A percentile compares a stretch with the other conserved stretches of the same genome.
Conservation (phyloP, 1,140 invertebrate species). For the Drosophila ambigua region DNA sequence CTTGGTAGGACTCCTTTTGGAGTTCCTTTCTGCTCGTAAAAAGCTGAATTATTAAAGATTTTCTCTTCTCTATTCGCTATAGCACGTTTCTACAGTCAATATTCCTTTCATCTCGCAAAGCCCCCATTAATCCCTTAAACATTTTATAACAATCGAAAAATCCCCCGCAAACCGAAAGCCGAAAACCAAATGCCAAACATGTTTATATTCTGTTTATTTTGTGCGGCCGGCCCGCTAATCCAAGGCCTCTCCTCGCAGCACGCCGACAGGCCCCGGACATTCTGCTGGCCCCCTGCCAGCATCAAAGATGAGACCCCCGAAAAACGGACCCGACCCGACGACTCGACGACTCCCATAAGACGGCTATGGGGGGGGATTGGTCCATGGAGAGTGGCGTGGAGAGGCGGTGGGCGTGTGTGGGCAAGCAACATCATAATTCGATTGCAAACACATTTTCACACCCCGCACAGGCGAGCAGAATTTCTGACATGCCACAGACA, state of each 20-base stretch:
- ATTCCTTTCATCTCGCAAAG: slow-evolving; percentile 7
- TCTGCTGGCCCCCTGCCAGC: slow-evolving; percentile 56
- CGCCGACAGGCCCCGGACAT: slow-evolving; percentile 12
- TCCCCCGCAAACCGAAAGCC: slow-evolving; percentile 8
- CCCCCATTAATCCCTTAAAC: slow-evolving; percentile 27
- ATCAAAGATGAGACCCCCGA: no score
- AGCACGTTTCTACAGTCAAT: neutral
- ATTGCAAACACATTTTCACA: slow-evolving; percentile 69
- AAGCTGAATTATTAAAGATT: neutral
- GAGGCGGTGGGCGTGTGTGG: neutral
- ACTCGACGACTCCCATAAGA: neutral
- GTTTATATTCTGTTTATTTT: slow-evolving; percentile 26
- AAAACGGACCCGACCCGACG: neutral
- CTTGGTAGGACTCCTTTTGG: neutral
- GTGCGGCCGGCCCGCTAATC: slow-evolving; percentile 13
- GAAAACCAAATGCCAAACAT: slow-evolving; percentile 43
- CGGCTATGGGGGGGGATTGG: slow-evolving; percentile 7
- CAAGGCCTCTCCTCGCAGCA: slow-evolving; percentile 34
- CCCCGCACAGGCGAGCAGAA: slow-evolving; percentile 25
- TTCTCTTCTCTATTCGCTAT: no score
- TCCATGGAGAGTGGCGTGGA: neutral
- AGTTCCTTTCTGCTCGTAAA: no score
- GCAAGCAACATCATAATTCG: slow-evolving; percentile 69
- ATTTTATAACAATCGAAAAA: slow-evolving; percentile 40
- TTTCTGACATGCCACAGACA: slow-evolving; percentile 46